Conservation (phyloP, 2,797 vertebrate genomes). For the Cichlasoma orientale region DNA sequence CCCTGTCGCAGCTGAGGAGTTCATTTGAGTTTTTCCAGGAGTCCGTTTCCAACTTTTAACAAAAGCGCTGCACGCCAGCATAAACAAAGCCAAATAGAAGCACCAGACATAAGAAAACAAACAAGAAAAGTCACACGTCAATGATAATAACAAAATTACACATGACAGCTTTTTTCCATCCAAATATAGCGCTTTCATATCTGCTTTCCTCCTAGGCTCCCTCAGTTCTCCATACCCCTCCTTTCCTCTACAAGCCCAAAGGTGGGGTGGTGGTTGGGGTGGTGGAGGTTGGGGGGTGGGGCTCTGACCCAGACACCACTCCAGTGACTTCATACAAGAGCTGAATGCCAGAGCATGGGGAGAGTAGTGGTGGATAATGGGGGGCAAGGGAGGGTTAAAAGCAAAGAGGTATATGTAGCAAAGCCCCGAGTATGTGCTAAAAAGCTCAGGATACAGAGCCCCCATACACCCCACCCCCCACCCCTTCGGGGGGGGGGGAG, state of each 20-base stretch:
- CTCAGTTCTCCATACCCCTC: conserved; percentile 18
- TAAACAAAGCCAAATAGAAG: conserved; percentile 31
- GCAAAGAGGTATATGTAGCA: conserved; percentile 43
- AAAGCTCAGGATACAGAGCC: conserved; percentile 17
- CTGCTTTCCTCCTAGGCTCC: not conserved
- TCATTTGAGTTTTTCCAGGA: conserved; percentile 46
- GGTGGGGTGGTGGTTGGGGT: not conserved
- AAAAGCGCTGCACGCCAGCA: conserved; percentile 31
- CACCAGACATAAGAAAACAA: not conserved
- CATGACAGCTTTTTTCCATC: conserved; percentile 14
- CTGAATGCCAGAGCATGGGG: conserved; percentile 62
- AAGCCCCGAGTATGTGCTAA: conserved; percentile 19
- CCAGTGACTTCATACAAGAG: conserved; percentile 68
- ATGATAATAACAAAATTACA: conserved; percentile 11
- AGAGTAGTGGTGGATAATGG: conserved; percentile 2
- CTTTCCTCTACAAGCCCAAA: conserved; percentile 47
- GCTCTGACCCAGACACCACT: conserved; percentile 34
- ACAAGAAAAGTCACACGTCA: not conserved
- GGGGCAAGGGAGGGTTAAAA: conserved; percentile 26
- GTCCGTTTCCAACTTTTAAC: conserved; percentile 33
- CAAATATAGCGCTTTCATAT: conserved; percentile 35
- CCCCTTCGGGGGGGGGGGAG: not conserved
- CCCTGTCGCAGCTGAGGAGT: conserved; percentile 17
- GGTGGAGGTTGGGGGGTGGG: not conserved
- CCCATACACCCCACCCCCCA: not conserved